Evolutionary conservation across 2,113 vertebrate genomes (phyloP).

Genomic region (Oncorhynchus keta): DNA sequence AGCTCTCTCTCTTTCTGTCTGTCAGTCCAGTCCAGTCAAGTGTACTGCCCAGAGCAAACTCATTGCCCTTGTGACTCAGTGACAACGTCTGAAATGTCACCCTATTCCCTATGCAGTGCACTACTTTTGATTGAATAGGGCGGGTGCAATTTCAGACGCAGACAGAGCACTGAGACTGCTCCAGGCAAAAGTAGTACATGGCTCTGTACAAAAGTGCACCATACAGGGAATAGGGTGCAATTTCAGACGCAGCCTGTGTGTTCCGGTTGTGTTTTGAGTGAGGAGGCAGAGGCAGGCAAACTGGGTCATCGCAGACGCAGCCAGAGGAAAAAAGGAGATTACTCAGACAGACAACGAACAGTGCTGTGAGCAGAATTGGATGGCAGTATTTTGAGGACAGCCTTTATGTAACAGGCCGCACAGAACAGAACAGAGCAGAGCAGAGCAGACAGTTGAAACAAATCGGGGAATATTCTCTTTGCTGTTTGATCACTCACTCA

Average conservation of each 20-base stretch:
- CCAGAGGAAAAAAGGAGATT: constrained; percentile 34
- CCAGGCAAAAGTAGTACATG: too few relatives aligned
- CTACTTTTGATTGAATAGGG: too few relatives aligned
- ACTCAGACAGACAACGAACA: constrained; percentile 28
- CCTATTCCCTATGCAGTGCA: too few relatives aligned
- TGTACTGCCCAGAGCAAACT: not conserved
- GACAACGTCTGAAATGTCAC: too few relatives aligned
- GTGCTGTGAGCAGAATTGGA: constrained; percentile 37
- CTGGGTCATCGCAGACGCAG: constrained; percentile 38
- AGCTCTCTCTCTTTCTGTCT: not conserved
- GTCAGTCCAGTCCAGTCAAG: not conserved
- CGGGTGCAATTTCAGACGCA: too few relatives aligned
- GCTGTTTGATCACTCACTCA: not conserved
- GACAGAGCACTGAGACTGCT: too few relatives aligned
- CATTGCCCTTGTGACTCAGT: not conserved
- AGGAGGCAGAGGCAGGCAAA: constrained; percentile 11
- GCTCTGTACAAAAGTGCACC: too few relatives aligned
- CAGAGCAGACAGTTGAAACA: constrained; percentile 19
- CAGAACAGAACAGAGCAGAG: not conserved
- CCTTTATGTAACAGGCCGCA: constrained; percentile 36
- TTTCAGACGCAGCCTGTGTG: too few relatives aligned
- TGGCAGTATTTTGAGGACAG: constrained; percentile 41
- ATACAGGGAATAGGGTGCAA: too few relatives aligned
- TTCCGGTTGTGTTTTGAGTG: not conserved
- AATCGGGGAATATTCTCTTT: not conserved